Base-by-base conservation (phyloP, 92 coral and sea anemone species). In the Ricordea florida region DNA sequence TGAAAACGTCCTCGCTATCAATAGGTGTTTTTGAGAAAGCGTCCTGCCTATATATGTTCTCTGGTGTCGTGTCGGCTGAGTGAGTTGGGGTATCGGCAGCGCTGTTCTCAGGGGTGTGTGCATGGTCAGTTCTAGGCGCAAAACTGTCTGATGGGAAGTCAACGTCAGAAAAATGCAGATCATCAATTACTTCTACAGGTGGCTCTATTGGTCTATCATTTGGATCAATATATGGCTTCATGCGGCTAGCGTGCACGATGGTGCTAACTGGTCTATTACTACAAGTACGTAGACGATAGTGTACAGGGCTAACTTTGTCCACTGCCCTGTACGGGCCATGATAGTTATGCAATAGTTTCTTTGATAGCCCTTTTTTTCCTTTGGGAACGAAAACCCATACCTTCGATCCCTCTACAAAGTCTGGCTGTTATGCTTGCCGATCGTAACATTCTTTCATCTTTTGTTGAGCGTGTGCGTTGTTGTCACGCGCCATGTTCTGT, bases 391-490 rank as follows among this genome's bases (percentile, higher is more conserved):
- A 85, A 7, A 85, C 85, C 78, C 82, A 71, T 1, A 85, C 82
- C 0, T 40, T 31, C n/a, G 44, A 53, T 2, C 90, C 90, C 3
- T 69, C 66, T 8, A 24, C 6, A 46, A 33, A 79, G 0, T 30
- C 3, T 1, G 53, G 36, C 0, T 44, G 15, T 18, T 16, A 2
- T 1, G 90, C 16, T 0, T 24, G 33, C 10, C 22, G 11, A 34
- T 79, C 90, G 3, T 85, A 72, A 3, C 55, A 44, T 3, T 21
- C 32, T 45, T 85, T 85, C 85, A 85, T 85, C 33, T 64, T 57
- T 37, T 85, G 86, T 29, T 85, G 90, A 1, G 90, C 71, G 3
- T 63, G 31, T 18, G 66, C 70, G 2, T 47, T 74, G 33, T 83
- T 83, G 36, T 24, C 57, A 2, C 68, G 32, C 1, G 89, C 89